Percentiles rank a stretch among this genome's conserved stretches.
phyloP scores from a whole-genome alignment of 2,797 vertebrate genomes.

The Syncerus caffer region DNA sequence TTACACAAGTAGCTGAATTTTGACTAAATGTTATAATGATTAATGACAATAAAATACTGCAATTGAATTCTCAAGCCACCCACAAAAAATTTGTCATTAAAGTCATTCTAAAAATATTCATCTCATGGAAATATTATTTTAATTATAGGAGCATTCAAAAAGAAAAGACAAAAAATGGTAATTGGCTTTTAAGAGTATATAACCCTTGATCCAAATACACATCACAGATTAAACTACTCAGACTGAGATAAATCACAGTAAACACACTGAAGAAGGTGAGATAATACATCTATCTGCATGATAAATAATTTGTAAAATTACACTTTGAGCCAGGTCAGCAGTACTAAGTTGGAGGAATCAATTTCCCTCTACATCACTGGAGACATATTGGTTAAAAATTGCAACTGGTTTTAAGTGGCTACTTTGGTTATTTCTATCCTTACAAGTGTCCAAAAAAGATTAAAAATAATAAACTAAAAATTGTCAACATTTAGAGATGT shows the following conservation, averaged over 20 bases:
- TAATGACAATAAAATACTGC: not conserved
- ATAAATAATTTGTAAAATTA: not conserved
- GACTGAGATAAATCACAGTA: not conserved
- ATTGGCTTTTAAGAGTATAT: conserved; percentile 7
- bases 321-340: not conserved
- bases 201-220: not conserved
- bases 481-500: not conserved
- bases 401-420: not conserved
- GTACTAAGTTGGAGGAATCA: not conserved
- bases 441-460: not conserved
- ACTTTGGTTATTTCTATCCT: not conserved
- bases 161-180: not conserved
- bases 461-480: not conserved
- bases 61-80: not conserved
- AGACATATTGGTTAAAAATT: not conserved
- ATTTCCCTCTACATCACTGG: not conserved
- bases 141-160: not conserved
- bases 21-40: not conserved
- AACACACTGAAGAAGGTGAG: not conserved
- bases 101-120: not conserved
- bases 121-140: not conserved
- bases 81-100: not conserved
- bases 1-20: not conserved
- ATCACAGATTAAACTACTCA: not conserved
- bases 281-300: not conserved